Evolutionary conservation across 2,113 vertebrate species (phyloP).

Genomic region (Dunckerocampus dactyliophorus): DNA sequence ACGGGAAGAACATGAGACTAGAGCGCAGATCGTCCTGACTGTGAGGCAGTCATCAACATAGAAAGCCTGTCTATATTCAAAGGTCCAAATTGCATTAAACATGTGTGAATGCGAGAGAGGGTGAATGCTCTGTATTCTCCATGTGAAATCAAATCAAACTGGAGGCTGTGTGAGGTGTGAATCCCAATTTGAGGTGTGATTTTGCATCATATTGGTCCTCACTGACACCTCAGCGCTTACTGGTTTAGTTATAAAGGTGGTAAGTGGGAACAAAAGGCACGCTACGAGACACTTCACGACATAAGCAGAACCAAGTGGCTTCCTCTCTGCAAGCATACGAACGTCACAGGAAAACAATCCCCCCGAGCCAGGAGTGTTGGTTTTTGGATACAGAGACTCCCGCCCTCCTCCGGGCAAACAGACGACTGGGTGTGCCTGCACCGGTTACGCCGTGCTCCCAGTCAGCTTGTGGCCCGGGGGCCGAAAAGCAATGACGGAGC

Average conservation of each 20-base stretch:
- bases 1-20: too few relatives aligned
- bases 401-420: neutral
- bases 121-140: slow-evolving; percentile 5
- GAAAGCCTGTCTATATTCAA: slow-evolving; percentile 4
- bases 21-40: too few relatives aligned
- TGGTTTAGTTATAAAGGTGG: neutral
- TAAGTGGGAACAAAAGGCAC: too few relatives aligned
- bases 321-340: slow-evolving; percentile 43
- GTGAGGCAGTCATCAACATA: neutral
- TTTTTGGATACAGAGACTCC: slow-evolving; percentile 23
- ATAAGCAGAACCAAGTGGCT: slow-evolving; percentile 36
- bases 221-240: slow-evolving; percentile 5
- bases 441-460: slow-evolving; percentile 15
- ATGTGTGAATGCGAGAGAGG: slow-evolving; percentile 3
- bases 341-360: slow-evolving; percentile 56
- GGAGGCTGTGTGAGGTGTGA: slow-evolving; percentile 11
- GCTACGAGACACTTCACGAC: neutral
- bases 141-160: neutral
- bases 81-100: neutral
- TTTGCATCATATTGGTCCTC: neutral
- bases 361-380: slow-evolving; percentile 1
- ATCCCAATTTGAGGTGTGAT: slow-evolving; percentile 28
- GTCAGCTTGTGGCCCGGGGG: slow-evolving; percentile 26
- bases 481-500: slow-evolving; percentile 21
- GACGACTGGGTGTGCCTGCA: slow-evolving; percentile 29